Evolutionary conservation across 2,113 vertebrate species (phyloP).

Genomic region (Nycticorax nycticorax): DNA sequence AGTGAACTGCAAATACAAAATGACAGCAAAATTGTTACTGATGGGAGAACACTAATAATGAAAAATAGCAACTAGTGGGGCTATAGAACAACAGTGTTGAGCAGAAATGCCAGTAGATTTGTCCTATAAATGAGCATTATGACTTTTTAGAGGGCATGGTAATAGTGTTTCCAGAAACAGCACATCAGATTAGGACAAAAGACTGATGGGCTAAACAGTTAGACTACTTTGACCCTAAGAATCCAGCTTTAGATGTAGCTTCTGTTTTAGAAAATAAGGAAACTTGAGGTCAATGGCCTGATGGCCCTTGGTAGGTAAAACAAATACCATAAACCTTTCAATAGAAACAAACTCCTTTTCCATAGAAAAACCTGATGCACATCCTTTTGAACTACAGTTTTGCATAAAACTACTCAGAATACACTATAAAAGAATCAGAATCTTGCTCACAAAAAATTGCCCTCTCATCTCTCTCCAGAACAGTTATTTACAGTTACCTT

Average conservation of each 20-base stretch:
- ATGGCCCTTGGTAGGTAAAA: background rate
- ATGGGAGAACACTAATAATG: background rate
- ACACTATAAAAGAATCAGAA: background rate
- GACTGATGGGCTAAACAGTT: background rate
- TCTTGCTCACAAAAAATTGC: background rate
- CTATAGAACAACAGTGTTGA: background rate
- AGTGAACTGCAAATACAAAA: background rate
- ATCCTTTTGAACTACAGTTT: background rate
- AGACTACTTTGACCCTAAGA: background rate
- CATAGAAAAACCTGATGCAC: background rate
- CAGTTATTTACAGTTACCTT: background rate
- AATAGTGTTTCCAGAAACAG: background rate
- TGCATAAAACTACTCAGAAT: background rate
- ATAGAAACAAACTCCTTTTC: background rate
- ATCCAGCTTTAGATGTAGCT: background rate
- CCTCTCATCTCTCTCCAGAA: background rate
- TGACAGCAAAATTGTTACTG: background rate
- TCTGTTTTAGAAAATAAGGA: background rate
- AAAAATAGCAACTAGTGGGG: background rate
- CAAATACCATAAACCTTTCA: background rate
- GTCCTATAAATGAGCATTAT: background rate
- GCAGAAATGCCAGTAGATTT: background rate
- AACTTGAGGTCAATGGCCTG: background rate
- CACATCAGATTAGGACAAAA: background rate
- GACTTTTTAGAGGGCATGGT: background rate